These are phyloP conservation scores for Plotosus lineatus DNA, from an alignment of 2,113 vertebrate genomes.

Conservation along the genomic window DNA sequence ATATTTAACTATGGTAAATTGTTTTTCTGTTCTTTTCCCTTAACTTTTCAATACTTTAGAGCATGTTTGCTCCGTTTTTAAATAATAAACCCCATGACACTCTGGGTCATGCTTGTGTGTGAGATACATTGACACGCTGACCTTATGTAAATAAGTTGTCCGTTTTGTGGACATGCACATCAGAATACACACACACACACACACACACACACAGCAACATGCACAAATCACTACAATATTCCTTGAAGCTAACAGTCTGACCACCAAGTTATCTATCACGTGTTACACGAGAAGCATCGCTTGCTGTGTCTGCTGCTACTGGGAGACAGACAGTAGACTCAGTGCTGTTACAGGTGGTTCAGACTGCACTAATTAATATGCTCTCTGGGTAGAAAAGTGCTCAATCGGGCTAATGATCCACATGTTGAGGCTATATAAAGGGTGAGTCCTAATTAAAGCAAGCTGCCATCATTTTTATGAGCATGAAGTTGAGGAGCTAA, in stretches of 20 bases:
- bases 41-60: not conserved
- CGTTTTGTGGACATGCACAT: not conserved
- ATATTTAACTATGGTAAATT: not conserved
- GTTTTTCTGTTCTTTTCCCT: not conserved
- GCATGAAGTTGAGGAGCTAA: slow-evolving; percentile 42
- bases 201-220: not conserved
- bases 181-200: slow-evolving; percentile 6
- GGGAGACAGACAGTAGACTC: slow-evolving; percentile 35
- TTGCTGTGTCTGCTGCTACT: not conserved
- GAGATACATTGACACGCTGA: not conserved
- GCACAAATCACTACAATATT: slow-evolving; percentile 7
- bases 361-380: slow-evolving; percentile 57
- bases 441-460: slow-evolving; percentile 57
- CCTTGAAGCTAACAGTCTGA: slow-evolving; percentile 22
- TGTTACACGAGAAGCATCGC: slow-evolving; percentile 10
- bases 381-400: slow-evolving; percentile 54
- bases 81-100: not conserved
- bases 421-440: slow-evolving; percentile 57
- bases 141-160: slow-evolving; percentile 22
- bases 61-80: not conserved
- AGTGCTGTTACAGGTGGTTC: slow-evolving; percentile 44
- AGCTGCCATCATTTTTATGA: slow-evolving; percentile 52
- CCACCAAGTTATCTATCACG: slow-evolving; percentile 5
- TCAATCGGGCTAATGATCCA: slow-evolving; percentile 57
- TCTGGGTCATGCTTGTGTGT: not conserved